Conservation (phyloP, 1,140 invertebrate genomes). For the Tetranychus cinnabarinus region DNA sequence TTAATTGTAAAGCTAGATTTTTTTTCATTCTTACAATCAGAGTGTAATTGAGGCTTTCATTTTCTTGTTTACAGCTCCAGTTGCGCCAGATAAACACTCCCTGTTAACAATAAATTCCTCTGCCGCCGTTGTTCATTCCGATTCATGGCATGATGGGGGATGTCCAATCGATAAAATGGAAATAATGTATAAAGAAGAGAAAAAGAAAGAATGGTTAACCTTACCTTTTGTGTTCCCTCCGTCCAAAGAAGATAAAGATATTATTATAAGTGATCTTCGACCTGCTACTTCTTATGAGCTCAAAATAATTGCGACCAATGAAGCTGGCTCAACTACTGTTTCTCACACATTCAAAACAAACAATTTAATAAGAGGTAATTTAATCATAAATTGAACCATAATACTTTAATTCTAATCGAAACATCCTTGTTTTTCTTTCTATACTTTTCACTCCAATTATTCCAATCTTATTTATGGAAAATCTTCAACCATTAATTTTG, state of each 20-base stretch:
- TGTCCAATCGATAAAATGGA: constrained; percentile 25
- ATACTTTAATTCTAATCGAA: background rate
- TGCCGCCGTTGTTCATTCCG: constrained; percentile 23
- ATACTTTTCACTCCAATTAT: background rate
- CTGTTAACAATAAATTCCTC: constrained; percentile 20
- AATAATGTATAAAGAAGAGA: constrained; percentile 14
- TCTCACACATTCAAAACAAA: constrained; percentile 52
- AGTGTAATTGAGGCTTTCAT: background rate
- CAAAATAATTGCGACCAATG: constrained; percentile 65
- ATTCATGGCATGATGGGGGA: constrained; percentile 29
- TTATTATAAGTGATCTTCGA: constrained; percentile 33
- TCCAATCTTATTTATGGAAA: background rate
- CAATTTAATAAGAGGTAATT: background rate
- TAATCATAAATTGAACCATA: background rate
- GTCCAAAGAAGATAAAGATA: background rate
- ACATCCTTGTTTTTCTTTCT: background rate
- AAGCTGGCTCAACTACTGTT: constrained; percentile 61
- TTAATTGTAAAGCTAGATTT: background rate
- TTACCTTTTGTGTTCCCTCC: background rate
- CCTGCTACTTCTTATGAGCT: constrained; percentile 62
- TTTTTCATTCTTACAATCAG: background rate
- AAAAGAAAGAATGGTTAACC: background rate
- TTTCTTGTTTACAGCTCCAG: constrained; percentile 12
- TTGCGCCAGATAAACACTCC: constrained; percentile 14
- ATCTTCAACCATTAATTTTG: too few relatives aligned